Evolutionary conservation across 2,113 vertebrate species (phyloP), one percentile per base, ranked within the genome.

Genomic region (Clarias batrachus): DNA sequence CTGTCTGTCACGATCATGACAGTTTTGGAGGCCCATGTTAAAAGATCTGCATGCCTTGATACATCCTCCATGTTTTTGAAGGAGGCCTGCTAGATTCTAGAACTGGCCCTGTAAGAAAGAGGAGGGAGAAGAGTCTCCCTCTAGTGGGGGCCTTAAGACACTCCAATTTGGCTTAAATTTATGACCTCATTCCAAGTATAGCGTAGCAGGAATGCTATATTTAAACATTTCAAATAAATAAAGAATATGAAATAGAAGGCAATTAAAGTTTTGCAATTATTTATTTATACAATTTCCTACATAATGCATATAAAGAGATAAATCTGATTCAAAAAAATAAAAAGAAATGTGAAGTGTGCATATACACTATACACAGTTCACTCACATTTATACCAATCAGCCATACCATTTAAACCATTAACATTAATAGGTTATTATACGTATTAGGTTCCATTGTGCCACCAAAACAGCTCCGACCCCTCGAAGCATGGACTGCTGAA

Each of bases 101-200:
- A 71, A 71, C 13, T 41, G 8, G 56, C 19, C 8, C 6, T 56
- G n/a, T n/a, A 23, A 23, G 4, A 37, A 70, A 41, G 19, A 13
- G 21, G 10, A 1, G 71, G 25, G 27, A 27, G 52, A 59, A 19
- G 27, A 30, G 68, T 66, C 83, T 66, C 54, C 77, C 73, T 81
- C 78, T 81, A 82, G 70, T 62, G 83, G 76, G 57, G 33, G n/a
- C 23, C n/a, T 30, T 4, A 4, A 68, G n/a, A 85, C 66, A 88
- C 52, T 74, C 3, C 77, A 60, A n/a, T n/a, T 65, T 23, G 13
- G 57, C 60, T 6, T 14, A 48, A 17, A 82, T n/a, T 54, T 30
- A 48, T 30, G 54, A 71, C 52, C 57, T 84, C 5, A 17, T 37
- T 59, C 60, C 23, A 66, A 17, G 23, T 60, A 41, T 63, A 56